Evolutionary conservation across 1,140 invertebrate genomes (phyloP).

Genomic region (Chlorops oryzae): DNA sequence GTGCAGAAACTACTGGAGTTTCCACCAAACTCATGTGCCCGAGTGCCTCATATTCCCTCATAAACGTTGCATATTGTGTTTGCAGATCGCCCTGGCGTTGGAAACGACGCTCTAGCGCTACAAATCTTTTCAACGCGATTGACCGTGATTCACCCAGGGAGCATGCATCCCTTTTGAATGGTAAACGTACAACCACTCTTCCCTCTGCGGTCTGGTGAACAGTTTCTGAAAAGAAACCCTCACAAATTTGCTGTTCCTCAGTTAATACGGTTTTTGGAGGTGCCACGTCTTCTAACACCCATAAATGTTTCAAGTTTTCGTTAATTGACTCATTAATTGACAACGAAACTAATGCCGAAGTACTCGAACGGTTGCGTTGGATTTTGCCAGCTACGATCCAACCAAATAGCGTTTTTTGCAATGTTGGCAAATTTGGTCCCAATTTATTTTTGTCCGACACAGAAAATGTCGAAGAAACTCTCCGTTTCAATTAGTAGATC

Average conservation of each 20-base stretch:
- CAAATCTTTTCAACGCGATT: slow-evolving; percentile 20
- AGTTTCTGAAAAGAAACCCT: slow-evolving; percentile 23
- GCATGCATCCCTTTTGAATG: slow-evolving; percentile 18
- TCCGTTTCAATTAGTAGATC: slow-evolving; percentile 32
- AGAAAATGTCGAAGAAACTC: slow-evolving; percentile 32
- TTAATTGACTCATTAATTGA: background rate
- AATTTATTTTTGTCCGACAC: slow-evolving; percentile 23
- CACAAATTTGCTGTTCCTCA: slow-evolving; percentile 19
- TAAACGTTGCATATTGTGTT: slow-evolving; percentile 25
- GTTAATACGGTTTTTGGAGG: background rate
- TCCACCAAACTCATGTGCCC: slow-evolving; percentile 24
- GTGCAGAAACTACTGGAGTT: background rate
- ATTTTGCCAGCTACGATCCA: slow-evolving; percentile 25
- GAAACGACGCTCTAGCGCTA: slow-evolving; percentile 23
- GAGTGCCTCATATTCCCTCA: slow-evolving; percentile 37
- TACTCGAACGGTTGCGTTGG: no score
- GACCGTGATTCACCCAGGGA: slow-evolving; percentile 8
- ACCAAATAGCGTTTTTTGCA: slow-evolving; percentile 36
- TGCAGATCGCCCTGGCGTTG: slow-evolving; percentile 12
- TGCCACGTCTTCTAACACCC: slow-evolving; percentile 31
- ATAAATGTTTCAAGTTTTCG: slow-evolving; percentile 10
- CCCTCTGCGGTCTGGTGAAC: slow-evolving; percentile 16
- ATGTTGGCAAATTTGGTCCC: slow-evolving; percentile 15
- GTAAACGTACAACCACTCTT: slow-evolving; percentile 22
- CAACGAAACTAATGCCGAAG: no score